Evolutionary conservation across 2,113 vertebrate genomes (phyloP).

Genomic region (Oenanthe oenanthe): DNA sequence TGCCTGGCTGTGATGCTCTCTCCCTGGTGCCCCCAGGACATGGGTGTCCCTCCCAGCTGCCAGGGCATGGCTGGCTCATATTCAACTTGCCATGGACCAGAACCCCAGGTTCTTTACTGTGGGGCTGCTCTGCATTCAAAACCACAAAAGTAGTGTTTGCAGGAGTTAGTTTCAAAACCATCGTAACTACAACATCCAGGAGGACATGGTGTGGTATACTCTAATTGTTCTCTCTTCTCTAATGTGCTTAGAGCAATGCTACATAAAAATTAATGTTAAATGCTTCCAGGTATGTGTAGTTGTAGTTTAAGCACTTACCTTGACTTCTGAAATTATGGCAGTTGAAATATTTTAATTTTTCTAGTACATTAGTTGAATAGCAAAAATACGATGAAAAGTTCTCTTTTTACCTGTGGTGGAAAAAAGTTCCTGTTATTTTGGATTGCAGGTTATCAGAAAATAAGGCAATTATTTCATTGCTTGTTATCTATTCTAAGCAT

Average conservation of each 20-base stretch:
- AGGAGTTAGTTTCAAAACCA: background rate
- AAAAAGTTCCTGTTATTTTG: background rate
- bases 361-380: background rate
- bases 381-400: background rate
- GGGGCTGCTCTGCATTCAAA: background rate
- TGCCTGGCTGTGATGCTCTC: fast-evolving
- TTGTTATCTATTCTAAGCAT: background rate
- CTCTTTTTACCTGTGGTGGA: background rate
- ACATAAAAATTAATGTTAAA: background rate
- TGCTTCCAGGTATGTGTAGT: background rate
- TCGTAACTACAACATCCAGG: background rate
- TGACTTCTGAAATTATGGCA: background rate
- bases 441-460: background rate
- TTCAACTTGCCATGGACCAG: fast-evolving
- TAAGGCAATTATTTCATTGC: background rate
- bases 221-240: background rate
- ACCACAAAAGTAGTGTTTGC: background rate
- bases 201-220: background rate
- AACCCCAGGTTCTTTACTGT: background rate
- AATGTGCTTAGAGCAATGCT: background rate
- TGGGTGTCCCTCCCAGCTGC: fast-evolving
- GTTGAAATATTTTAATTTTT: background rate
- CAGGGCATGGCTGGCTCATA: background rate
- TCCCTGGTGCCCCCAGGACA: background rate
- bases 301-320: background rate